phyloP scores from a whole-genome alignment of 2,113 vertebrate genomes.

The Spea multiplicata region DNA sequence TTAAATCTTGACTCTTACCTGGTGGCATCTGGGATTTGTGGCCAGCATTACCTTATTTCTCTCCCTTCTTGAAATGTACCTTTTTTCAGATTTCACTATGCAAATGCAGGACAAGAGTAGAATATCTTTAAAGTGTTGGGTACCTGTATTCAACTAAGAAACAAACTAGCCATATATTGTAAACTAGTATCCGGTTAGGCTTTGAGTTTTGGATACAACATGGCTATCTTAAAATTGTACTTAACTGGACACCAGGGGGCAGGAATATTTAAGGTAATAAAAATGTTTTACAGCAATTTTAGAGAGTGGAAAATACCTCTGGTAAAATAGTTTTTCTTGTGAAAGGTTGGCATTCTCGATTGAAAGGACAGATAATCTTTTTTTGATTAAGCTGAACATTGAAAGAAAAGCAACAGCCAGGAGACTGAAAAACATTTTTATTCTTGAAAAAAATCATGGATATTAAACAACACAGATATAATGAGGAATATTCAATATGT shows the following conservation, averaged over 20 bases:
- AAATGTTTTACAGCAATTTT: neutral
- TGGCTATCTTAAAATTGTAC: too few species aligned
- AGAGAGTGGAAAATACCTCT: slow-evolving; percentile 14
- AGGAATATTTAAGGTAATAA: slow-evolving; percentile 8
- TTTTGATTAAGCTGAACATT: slow-evolving; percentile 8
- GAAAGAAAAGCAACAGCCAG: slow-evolving; percentile 15
- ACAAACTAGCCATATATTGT: too few species aligned
- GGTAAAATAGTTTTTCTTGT: slow-evolving; percentile 24
- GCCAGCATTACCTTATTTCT: too few species aligned
- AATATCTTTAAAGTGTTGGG: neutral
- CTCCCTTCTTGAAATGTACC: too few species aligned
- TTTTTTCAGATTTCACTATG: too few species aligned
- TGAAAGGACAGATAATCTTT: slow-evolving; percentile 32
- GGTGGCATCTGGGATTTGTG: too few species aligned
- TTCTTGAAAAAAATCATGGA: neutral
- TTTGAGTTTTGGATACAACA: too few species aligned
- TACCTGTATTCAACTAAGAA: too few species aligned
- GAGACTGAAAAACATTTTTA: slow-evolving; percentile 13
- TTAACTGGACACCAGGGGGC: slow-evolving; percentile 15
- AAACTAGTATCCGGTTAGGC: too few species aligned
- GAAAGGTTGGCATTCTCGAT: slow-evolving; percentile 11
- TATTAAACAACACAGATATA: neutral
- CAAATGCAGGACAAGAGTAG: neutral
- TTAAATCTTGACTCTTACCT: too few species aligned
- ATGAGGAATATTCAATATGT: neutral